These are phyloP conservation scores for Naja naja DNA, from an alignment of 2,113 vertebrate genomes.

Conservation along the genomic window DNA sequence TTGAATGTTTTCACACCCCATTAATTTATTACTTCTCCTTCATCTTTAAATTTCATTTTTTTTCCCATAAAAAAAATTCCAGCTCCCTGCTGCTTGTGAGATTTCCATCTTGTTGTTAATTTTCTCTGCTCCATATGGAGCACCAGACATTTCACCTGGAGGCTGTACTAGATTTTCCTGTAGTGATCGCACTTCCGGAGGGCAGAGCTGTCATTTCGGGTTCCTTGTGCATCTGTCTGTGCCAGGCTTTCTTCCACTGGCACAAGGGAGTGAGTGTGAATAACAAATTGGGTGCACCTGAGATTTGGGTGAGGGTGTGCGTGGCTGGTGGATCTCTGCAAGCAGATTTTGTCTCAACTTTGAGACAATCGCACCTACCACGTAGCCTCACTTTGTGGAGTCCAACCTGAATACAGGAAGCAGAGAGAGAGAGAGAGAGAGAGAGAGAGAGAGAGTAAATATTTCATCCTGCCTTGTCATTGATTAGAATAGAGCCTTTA, in stretches of 20 bases:
- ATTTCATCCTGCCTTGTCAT: slow-evolving; percentile 99
- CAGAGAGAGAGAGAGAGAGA: slow-evolving; percentile 45
- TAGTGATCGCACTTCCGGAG: slow-evolving; percentile 93
- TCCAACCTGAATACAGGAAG: not conserved
- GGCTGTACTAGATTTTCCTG: slow-evolving; percentile 95
- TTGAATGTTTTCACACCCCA: slow-evolving; percentile 95
- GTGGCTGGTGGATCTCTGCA: slow-evolving; percentile 61
- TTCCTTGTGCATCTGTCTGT: slow-evolving; percentile 93
- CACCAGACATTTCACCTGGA: slow-evolving; percentile 99
- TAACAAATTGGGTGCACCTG: slow-evolving; percentile 82
- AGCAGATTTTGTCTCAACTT: slow-evolving; percentile 61
- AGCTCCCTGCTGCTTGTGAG: slow-evolving; percentile 92
- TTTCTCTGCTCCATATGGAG: slow-evolving; percentile 99
- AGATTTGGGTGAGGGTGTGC: slow-evolving; percentile 73
- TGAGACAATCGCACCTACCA: slow-evolving; percentile 52
- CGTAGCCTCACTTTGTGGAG: slow-evolving; percentile 36
- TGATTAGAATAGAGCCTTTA: slow-evolving; percentile 99
- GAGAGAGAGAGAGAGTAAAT: slow-evolving; percentile 76
- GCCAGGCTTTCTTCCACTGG: slow-evolving; percentile 76
- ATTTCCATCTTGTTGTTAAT: slow-evolving; percentile 99
- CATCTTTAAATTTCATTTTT: slow-evolving; percentile 92
- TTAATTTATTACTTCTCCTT: slow-evolving; percentile 99
- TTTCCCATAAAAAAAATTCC: slow-evolving; percentile 76
- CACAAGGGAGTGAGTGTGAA: slow-evolving; percentile 77
- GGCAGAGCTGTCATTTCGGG: slow-evolving; percentile 98